Evolutionary conservation across 2,888 invertebrate species (phyloP).

Genomic region (Trachelus stipa): DNA sequence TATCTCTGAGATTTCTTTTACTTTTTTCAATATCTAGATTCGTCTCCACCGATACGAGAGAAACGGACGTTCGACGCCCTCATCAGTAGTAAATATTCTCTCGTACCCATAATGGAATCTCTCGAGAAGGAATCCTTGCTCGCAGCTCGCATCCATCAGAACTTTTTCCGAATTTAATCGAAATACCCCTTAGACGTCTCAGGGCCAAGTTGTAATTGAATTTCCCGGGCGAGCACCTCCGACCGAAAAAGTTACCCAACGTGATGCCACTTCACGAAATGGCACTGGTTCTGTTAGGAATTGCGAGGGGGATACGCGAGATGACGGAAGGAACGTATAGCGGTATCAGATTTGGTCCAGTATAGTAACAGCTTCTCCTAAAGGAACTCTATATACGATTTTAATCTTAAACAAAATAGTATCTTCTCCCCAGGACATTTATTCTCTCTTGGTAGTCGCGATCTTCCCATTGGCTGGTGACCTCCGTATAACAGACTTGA

Average conservation of each 20-base stretch:
- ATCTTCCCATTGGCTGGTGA: conserved; percentile 21
- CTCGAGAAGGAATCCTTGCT: background rate
- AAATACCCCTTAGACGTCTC: background rate
- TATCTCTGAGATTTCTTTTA: background rate
- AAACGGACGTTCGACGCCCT: background rate
- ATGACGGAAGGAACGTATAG: background rate
- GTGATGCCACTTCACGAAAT: background rate
- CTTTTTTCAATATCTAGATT: background rate
- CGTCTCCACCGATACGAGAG: background rate
- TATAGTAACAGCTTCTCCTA: background rate
- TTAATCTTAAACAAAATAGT: background rate
- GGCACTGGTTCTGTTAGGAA: background rate
- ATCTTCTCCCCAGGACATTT: background rate
- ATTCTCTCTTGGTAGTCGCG: background rate
- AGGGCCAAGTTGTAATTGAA: conserved; percentile 3
- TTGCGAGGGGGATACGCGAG: background rate
- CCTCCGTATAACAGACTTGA: conserved; percentile 51
- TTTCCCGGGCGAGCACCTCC: background rate
- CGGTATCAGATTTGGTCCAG: background rate
- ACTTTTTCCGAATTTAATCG: conserved; percentile 4
- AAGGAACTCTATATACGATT: background rate
- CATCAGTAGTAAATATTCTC: background rate
- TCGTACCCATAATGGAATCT: background rate
- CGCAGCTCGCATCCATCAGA: background rate
- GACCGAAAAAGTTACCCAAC: background rate